Conservation (phyloP, 2,113 vertebrate species). For the Strix uralensis region DNA sequence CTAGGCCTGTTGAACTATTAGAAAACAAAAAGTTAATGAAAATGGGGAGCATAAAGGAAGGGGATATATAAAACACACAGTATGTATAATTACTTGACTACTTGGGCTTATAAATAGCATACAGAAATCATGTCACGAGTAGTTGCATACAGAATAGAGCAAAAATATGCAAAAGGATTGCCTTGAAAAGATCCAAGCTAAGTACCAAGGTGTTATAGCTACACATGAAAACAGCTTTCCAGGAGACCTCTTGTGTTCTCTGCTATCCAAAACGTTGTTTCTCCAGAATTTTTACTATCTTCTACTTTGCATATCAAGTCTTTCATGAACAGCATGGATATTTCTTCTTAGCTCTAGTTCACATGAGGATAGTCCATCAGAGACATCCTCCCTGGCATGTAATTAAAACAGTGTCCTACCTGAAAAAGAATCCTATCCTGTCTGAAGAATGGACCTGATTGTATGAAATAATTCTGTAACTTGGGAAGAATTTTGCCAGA, state of each 20-base stretch:
- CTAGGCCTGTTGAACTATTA: background rate
- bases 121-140: background rate
- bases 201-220: background rate
- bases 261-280: background rate
- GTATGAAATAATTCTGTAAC: background rate
- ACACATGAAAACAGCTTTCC: background rate
- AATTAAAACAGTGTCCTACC: background rate
- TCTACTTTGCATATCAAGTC: background rate
- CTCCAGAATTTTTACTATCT: background rate
- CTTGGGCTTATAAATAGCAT: background rate
- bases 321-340: background rate
- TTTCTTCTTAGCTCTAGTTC: background rate
- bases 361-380: constrained; percentile 18
- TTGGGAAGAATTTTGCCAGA: background rate
- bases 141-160: background rate
- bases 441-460: background rate
- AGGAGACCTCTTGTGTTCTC: background rate
- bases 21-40: background rate
- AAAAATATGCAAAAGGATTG: background rate
- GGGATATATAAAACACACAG: background rate
- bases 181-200: background rate
- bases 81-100: background rate
- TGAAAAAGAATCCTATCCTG: background rate
- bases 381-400: constrained; percentile 24
- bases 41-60: background rate